Evolutionary conservation across 2,113 vertebrate genomes (phyloP), one percentile per base, ranked within the genome.

Genomic region (Alexandromys fortis): DNA sequence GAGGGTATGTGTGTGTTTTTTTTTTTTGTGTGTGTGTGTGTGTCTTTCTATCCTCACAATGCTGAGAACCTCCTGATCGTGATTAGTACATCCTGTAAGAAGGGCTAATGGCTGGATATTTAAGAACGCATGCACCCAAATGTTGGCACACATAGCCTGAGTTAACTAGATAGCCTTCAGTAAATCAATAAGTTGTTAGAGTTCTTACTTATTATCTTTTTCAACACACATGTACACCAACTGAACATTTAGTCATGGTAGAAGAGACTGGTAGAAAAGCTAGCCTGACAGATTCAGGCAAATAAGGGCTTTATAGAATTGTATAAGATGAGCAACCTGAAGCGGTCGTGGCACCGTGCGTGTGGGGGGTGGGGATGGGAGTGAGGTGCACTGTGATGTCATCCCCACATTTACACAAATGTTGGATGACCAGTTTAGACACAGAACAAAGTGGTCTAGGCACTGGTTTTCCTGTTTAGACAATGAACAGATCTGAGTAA

Each of bases 211-310:
- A 88, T 86, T 94, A 11, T 93, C 17, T 58, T 92, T 85, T 96
- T 93, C 83, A 90, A 70, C 5, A 78, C 35, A 82, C 55, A 61
- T 3, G 83, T 24, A 49, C 52, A 86, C 3, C 24, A 68, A 38
- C 19, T 77, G 75, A 87, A 42, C 0, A 42, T 75, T 87, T 94
- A 88, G 52, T 82, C 91, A 8, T 63, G 3, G 86, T 83, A 12
- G 7, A 81, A 93, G 70, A 35, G 33, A 86, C 33, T 87, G 16
- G 19, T 55, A 55, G 0, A 12, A 95, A 96, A 75, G 13, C 35
- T 89, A 87, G 96, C 38, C n/a, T 92, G 72, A 91, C 5, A 76
- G 85, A 94, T 88, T 90, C 86, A 96, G 33, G 45, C 61, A 76
- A 85, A 91, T 65, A 49, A 33, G 17, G 16, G 49, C 49, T 76